These are phyloP conservation scores for Athripsodes cinereus DNA, from an alignment of 2,888 invertebrate species.

Conservation along the genomic window DNA sequence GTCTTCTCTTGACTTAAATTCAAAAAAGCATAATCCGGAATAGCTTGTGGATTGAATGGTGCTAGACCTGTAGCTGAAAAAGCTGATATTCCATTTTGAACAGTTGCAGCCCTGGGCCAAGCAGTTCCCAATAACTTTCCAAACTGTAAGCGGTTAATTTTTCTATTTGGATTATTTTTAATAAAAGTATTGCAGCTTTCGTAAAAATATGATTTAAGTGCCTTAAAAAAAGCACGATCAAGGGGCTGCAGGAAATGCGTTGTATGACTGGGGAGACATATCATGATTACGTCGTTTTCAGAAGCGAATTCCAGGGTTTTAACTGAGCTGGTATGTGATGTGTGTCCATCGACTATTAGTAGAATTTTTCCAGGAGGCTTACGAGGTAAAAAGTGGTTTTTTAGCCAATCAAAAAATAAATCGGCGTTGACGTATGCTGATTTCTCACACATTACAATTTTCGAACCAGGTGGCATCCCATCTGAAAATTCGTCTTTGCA, in stretches of 20 bases:
- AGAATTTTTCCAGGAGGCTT: too few species aligned
- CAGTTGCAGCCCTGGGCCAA: background rate
- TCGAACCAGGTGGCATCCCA: too few species aligned
- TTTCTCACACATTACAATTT: too few species aligned
- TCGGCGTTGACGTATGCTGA: too few species aligned
- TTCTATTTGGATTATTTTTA: background rate
- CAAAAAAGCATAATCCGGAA: background rate
- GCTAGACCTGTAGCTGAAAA: background rate
- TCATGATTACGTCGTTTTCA: too few species aligned
- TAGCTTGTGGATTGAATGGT: background rate
- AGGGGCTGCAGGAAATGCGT: background rate
- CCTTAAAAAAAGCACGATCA: background rate
- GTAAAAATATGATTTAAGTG: background rate
- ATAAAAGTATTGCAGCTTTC: background rate
- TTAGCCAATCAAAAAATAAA: too few species aligned
- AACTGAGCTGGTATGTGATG: too few species aligned
- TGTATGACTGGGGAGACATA: background rate
- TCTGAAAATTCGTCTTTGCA: too few species aligned
- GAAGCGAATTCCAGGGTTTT: too few species aligned
- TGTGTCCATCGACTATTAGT: too few species aligned
- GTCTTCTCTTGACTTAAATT: too few species aligned
- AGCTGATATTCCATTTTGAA: background rate
- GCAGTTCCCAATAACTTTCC: background rate
- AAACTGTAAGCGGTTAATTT: background rate
- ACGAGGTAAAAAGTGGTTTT: too few species aligned